Conservation (phyloP, 2,113 vertebrate species). For the Azemiops feae region DNA sequence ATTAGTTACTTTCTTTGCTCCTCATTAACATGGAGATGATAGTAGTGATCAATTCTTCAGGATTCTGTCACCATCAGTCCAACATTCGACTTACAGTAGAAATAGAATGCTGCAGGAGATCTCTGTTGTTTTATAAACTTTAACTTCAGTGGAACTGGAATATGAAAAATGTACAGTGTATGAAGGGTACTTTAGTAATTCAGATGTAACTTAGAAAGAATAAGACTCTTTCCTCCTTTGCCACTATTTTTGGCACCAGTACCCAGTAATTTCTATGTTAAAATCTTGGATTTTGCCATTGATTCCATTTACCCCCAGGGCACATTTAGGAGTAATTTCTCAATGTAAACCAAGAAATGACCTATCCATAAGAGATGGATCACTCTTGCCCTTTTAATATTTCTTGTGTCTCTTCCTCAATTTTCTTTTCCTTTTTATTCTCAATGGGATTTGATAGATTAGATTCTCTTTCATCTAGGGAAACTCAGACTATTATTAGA, state of each 20-base stretch:
- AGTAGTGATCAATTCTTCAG: not conserved
- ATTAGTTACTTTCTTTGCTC: not conserved
- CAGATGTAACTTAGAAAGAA: not conserved
- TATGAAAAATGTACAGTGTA: not conserved
- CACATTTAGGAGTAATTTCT: not conserved
- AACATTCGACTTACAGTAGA: not conserved
- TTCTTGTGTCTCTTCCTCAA: not conserved
- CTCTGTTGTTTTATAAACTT: not conserved
- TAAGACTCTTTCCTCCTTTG: not conserved
- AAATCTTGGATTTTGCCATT: not conserved
- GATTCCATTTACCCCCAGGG: not conserved
- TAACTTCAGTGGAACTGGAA: not conserved
- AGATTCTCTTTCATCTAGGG: not conserved
- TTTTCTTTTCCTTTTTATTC: not conserved
- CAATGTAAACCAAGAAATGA: not conserved
- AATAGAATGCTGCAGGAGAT: not conserved
- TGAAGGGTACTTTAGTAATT: not conserved
- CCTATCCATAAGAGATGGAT: not conserved
- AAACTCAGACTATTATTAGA: not conserved
- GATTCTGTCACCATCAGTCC: not conserved
- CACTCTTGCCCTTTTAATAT: not conserved
- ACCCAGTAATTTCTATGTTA: not conserved
- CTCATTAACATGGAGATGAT: not conserved
- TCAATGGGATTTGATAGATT: not conserved
- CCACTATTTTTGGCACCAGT: not conserved